Evolutionary conservation across 2,797 vertebrate genomes (phyloP).

Genomic region (Eupleurogrammus muticus): DNA sequence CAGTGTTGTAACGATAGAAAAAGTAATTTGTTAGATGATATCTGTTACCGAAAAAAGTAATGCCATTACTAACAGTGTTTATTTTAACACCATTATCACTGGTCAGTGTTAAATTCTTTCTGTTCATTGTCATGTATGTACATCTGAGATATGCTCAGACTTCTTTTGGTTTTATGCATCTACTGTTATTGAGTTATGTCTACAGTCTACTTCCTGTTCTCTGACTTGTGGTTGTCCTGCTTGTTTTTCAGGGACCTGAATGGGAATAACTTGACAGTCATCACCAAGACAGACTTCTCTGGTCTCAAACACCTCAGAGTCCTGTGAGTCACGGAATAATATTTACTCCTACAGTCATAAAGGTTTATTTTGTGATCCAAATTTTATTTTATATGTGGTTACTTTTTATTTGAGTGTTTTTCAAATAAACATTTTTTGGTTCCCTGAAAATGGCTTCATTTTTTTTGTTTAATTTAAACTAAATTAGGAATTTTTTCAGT

Average conservation of each 20-base stretch:
- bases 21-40: too few relatives aligned
- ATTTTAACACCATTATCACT: too few relatives aligned
- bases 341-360: not conserved
- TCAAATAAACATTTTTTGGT: not conserved
- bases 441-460: not conserved
- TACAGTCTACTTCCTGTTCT: not conserved
- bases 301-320: slow-evolving; percentile 93
- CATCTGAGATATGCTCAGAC: not conserved
- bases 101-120: not conserved
- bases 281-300: slow-evolving; percentile 90
- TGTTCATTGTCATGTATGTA: not conserved
- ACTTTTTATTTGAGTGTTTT: not conserved
- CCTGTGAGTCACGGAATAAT: slow-evolving; percentile 86
- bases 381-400: not conserved
- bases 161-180: not conserved
- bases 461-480: not conserved
- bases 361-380: too few relatives aligned
- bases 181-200: not conserved
- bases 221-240: slow-evolving; percentile 15
- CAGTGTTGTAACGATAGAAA: too few relatives aligned
- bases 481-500: not conserved
- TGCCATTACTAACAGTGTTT: too few relatives aligned
- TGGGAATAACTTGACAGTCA: slow-evolving; percentile 91
- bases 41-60: too few relatives aligned
- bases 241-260: slow-evolving; percentile 89